phyloP scores from a whole-genome alignment of 2,113 vertebrate species.

The Chauna torquata region DNA sequence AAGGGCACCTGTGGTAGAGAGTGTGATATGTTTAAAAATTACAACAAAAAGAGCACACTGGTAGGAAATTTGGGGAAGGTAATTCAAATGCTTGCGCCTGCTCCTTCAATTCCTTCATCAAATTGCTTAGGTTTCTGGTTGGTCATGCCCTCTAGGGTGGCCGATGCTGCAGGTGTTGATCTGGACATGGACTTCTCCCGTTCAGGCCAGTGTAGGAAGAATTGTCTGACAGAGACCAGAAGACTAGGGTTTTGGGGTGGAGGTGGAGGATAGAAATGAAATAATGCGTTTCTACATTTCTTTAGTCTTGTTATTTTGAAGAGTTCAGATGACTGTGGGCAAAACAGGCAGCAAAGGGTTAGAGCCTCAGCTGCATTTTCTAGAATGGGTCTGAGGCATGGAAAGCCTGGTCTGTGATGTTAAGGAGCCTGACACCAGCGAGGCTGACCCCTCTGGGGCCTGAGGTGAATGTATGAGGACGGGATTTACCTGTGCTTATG shows the following conservation, averaged over 20 bases:
- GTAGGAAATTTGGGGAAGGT: neutral
- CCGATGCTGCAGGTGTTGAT: neutral
- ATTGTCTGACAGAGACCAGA: neutral
- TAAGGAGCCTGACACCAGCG: neutral
- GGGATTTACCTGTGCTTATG: neutral
- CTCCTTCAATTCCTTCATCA: fast-evolving
- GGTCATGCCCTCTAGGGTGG: neutral
- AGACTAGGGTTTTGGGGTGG: neutral
- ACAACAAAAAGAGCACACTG: fast-evolving
- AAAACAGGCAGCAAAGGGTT: neutral
- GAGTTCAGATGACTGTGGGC: neutral
- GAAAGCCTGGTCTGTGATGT: neutral
- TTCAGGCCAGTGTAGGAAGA: fast-evolving
- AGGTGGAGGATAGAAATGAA: fast-evolving
- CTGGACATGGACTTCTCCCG: neutral
- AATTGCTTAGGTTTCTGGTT: neutral
- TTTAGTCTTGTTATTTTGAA: neutral
- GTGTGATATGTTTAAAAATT: neutral
- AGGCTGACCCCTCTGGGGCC: neutral
- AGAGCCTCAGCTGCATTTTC: neutral
- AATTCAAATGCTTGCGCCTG: neutral
- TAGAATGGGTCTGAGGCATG: neutral
- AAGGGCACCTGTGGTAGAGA: neutral
- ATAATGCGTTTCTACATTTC: neutral
- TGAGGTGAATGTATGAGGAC: neutral